Base-by-base conservation (phyloP, 2,888 invertebrate species). In the Drosophila fungiperda region DNA sequence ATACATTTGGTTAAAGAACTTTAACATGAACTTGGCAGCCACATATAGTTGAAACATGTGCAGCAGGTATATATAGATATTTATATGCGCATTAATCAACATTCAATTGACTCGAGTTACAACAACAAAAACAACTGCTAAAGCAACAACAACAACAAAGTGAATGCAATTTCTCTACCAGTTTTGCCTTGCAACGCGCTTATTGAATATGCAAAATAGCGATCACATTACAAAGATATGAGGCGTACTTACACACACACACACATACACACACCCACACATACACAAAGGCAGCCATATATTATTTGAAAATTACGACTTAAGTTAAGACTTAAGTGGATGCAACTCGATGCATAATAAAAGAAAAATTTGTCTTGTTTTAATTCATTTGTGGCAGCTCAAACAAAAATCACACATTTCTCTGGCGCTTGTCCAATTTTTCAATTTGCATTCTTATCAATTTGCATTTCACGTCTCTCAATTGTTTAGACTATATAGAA, bases 241-340 rank as follows among this genome's bases (percentile, higher is more conserved):
- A n/a, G 36, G 15, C 33, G 40, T 35, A 23, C n/a, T 9, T 2
- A 40, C 9, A n/a, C 42, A 6, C 45, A 20, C 12, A 20, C 12
- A 40, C n/a, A 40, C n/a, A 40, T 5, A 1, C n/a, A 6, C 35
- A 15, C 36, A 36, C 36, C 15, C 3, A 0, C 45, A 6, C 35
- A 15, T 15, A 36, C 36, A 36, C 3, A 0, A 20, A 15, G 12
- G 15, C 20, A 12, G 20, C 17, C 17, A 36, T 11, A 59, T 26
- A 33, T 17, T 29, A 32, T 52, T 66, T 52, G 66, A 23, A 66
- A 69, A 76, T 45, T 80, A 60, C 77, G 80, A 36, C 65, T 63
- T 45, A 50, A 20, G 17, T 45, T 80, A 60, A 73, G 80, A 36
- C 65, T 63, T 45, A 50, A 20, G 17, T 32, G 3, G 29, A 12